These are phyloP conservation scores for Tragelaphus imberbis DNA, from an alignment of 2,113 vertebrate species.

Conservation along the genomic window DNA sequence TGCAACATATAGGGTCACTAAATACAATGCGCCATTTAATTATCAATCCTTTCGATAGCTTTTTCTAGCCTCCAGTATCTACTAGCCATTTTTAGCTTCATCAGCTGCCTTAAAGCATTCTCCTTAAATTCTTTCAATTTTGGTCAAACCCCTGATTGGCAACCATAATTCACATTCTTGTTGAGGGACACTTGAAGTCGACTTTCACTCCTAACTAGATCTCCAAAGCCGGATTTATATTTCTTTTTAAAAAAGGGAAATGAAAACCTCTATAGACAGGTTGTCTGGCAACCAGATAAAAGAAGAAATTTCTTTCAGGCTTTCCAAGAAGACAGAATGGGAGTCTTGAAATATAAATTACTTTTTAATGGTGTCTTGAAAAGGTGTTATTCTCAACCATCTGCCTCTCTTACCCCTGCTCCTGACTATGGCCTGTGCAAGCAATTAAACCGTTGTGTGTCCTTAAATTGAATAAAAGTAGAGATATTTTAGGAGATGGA, in stretches of 20 bases:
- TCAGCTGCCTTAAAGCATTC: neutral
- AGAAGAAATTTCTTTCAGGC: slow-evolving; percentile 66
- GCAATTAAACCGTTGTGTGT: slow-evolving; percentile 54
- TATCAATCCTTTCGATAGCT: neutral
- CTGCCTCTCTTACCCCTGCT: neutral
- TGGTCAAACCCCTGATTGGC: neutral
- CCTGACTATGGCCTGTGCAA: slow-evolving; percentile 21
- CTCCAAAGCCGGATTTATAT: slow-evolving; percentile 47
- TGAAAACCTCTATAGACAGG: slow-evolving; percentile 59
- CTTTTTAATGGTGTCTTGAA: slow-evolving; percentile 66
- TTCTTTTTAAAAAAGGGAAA: slow-evolving; percentile 52
- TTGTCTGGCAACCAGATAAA: slow-evolving; percentile 69
- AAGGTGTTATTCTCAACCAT: slow-evolving; percentile 50
- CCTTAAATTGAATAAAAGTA: slow-evolving; percentile 48
- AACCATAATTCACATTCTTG: slow-evolving; percentile 5
- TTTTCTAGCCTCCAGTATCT: slow-evolving; percentile 8
- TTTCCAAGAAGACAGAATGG: slow-evolving; percentile 66
- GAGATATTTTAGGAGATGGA: slow-evolving; percentile 51
- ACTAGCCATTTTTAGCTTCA: slow-evolving; percentile 9
- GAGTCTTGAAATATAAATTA: slow-evolving; percentile 69
- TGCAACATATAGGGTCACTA: slow-evolving; percentile 15
- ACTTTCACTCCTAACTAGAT: slow-evolving; percentile 29
- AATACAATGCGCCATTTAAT: slow-evolving; percentile 29
- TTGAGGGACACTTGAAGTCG: slow-evolving; percentile 32
- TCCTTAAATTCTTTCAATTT: slow-evolving; percentile 34